phyloP scores from a whole-genome alignment of 2,888 invertebrate species.

The Apodemia mormo region DNA sequence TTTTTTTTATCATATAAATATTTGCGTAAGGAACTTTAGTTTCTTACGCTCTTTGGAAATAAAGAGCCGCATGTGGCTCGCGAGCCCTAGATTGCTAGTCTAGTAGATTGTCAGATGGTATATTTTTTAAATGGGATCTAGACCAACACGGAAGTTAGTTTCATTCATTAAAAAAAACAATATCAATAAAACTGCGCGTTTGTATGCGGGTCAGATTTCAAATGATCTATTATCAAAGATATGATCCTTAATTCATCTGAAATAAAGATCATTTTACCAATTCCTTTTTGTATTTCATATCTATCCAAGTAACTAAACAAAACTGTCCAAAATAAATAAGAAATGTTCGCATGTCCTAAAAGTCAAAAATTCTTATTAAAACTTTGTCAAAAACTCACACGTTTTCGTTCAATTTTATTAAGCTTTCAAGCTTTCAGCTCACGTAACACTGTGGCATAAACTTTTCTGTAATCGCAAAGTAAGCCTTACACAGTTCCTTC shows the following conservation, averaged over 20 bases:
- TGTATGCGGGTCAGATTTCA: too few relatives aligned
- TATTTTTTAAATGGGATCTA: too few relatives aligned
- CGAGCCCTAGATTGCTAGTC: too few relatives aligned
- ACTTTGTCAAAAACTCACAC: constrained; percentile 4
- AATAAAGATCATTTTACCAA: neutral
- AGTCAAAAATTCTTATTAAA: neutral
- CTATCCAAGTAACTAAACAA: neutral
- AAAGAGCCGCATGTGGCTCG: too few relatives aligned
- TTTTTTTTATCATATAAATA: too few relatives aligned
- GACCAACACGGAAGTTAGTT: too few relatives aligned
- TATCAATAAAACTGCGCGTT: too few relatives aligned
- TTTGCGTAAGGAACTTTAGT: too few relatives aligned
- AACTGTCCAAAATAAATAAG: neutral
- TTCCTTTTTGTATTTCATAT: neutral
- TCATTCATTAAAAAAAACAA: too few relatives aligned
- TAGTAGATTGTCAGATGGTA: too few relatives aligned
- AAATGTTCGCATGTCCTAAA: neutral
- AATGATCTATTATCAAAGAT: too few relatives aligned
- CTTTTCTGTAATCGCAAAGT: constrained; percentile 13
- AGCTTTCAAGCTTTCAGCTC: neutral
- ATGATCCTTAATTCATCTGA: neutral
- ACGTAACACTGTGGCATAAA: constrained; percentile 12
- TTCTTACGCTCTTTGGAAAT: too few relatives aligned
- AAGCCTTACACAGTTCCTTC: constrained; percentile 6
- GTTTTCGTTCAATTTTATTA: constrained; percentile 5